Base-by-base conservation (phyloP, 2,797 vertebrate genomes). In the Oophaga sylvatica region DNA sequence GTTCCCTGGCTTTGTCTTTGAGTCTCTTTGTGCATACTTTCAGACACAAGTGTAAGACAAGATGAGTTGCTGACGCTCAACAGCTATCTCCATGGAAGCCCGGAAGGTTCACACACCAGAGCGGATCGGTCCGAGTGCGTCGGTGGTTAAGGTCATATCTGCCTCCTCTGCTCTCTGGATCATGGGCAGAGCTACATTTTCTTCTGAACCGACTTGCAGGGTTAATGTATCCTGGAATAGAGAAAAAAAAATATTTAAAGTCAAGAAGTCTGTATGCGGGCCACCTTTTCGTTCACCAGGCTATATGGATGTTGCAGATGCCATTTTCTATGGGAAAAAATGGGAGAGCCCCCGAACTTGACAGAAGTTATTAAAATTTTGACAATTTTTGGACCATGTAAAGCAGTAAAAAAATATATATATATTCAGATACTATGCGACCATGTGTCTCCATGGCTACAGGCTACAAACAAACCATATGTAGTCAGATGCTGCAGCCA, bases 121-220 rank as follows among this genome's bases (percentile, higher is more conserved):
- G n/a, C 31, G 35, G 83, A n/a, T 86, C 41, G 29, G 79, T 12
- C 56, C 7, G 56, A 60, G 68, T 22, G 78, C 2, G 12, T 41
- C 78, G 31, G 48, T 70, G 62, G 59, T 26, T 56, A 65, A 57
- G 79, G n/a, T 68, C 63, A 41, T 13, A 59, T 67, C 84, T 86
- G 88, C 84, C 88, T 89, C 84, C 88, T 89, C 88, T 71, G 88
- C 10, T 53, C 71, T 53, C 35, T 45, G 80, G 75, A 83, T 89
- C 88, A 89, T 83, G 31, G 80, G 88, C 88, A 89, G 84, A 67
- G 80, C 75, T 41, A 29, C 56, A 17, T 60, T 48, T 70, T 31
- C 13, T 29, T 16, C 56, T 60, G 56, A 62, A 45, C 35, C 70
- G 48, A 11, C 71, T 45, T 76, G 45, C 67, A 26, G 63, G 17